phyloP scores from a whole-genome alignment of 2,888 invertebrate genomes.

The Platynereis dumerilii region DNA sequence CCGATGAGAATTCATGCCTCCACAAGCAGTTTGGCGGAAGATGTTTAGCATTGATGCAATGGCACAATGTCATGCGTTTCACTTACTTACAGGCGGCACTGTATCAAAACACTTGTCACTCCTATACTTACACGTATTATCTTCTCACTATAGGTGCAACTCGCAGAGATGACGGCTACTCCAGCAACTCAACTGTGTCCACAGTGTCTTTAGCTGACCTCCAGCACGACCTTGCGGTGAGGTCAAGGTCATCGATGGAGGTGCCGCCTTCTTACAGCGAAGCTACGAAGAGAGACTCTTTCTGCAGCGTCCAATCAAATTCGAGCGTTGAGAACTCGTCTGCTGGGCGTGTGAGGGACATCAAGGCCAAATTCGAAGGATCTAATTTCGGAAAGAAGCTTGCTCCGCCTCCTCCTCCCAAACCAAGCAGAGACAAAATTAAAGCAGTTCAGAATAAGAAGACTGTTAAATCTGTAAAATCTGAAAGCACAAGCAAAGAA shows the following conservation, averaged over 20 bases:
- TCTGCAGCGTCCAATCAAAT: conserved; percentile 6
- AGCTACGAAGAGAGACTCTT: conserved; percentile 11
- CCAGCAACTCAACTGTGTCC: conserved; percentile 21
- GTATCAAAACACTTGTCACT: too few relatives aligned
- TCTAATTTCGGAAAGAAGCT: background rate
- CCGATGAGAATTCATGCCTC: too few relatives aligned
- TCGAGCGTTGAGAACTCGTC: conserved; percentile 16
- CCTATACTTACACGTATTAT: too few relatives aligned
- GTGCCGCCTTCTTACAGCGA: background rate
- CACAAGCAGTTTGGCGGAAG: too few relatives aligned
- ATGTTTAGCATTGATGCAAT: too few relatives aligned
- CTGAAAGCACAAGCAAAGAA: too few relatives aligned
- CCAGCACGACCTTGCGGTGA: conserved; percentile 8
- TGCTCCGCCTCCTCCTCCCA: background rate
- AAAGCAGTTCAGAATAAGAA: too few relatives aligned
- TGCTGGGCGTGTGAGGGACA: conserved; percentile 18
- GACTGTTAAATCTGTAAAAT: too few relatives aligned
- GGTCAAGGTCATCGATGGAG: background rate
- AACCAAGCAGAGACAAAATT: background rate
- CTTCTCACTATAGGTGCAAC: conserved; percentile 6
- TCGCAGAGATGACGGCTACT: conserved; percentile 20
- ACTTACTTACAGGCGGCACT: too few relatives aligned
- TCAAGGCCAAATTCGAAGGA: conserved; percentile 22
- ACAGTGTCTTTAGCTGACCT: conserved; percentile 9
- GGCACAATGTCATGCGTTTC: too few relatives aligned